These are phyloP conservation scores for Rhadinocentrus ornatus DNA, from an alignment of 2,797 vertebrate species.

Conservation along the genomic window DNA sequence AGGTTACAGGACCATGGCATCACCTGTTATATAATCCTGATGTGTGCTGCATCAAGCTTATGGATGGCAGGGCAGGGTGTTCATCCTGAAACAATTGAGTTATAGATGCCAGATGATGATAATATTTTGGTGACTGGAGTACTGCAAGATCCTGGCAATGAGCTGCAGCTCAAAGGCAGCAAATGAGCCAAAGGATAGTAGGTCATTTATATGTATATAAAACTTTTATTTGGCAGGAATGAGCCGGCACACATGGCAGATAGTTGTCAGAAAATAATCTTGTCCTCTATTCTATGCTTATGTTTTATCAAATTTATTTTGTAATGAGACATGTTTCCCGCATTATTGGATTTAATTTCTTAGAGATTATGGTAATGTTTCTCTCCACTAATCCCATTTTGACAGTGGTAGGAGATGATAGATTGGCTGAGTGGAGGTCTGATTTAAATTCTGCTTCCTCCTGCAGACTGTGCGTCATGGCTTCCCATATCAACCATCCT, in stretches of 20 bases:
- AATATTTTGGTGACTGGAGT: conserved; percentile 27
- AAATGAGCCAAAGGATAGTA: conserved; percentile 14
- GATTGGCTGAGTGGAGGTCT: conserved; percentile 50
- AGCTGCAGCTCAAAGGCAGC: conserved; percentile 11
- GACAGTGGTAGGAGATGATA: conserved; percentile 49
- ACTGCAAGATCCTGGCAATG: conserved; percentile 19
- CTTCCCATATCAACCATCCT: conserved; percentile 95
- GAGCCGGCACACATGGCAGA: conserved; percentile 10
- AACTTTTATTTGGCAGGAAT: conserved; percentile 21
- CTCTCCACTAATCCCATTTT: conserved; percentile 41
- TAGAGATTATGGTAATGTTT: conserved; percentile 48
- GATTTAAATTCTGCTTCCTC: conserved; percentile 68
- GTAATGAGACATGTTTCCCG: conserved; percentile 49
- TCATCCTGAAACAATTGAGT: conserved; percentile 46
- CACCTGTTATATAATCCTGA: conserved; percentile 65
- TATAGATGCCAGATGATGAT: conserved; percentile 48
- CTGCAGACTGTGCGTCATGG: conserved; percentile 97
- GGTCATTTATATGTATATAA: conserved; percentile 17
- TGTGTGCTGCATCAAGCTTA: conserved; percentile 37
- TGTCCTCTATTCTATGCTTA: conserved; percentile 41
- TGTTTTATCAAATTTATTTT: conserved; percentile 58
- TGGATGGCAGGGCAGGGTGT: conserved; percentile 32
- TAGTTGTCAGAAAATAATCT: conserved; percentile 20
- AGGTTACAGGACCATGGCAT: conserved; percentile 50
- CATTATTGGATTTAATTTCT: conserved; percentile 59